Evolutionary conservation across 1,140 invertebrate species (phyloP), one percentile per base, ranked within the genome.

Genomic region (Dendroctonus ponderosae): DNA sequence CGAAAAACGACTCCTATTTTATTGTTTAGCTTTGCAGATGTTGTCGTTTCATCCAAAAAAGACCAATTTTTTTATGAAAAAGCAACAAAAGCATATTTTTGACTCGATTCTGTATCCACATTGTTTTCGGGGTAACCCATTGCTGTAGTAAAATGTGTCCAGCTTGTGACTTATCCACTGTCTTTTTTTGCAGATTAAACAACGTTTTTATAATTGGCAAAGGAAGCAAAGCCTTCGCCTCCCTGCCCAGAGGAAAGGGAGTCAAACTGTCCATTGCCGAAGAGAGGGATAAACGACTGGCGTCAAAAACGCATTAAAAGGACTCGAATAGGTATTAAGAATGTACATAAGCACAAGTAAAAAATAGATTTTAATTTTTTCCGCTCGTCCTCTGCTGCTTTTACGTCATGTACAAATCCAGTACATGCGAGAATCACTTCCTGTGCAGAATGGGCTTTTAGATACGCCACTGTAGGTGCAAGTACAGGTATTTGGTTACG

Each of bases 171-270:
- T 39, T 57, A 37, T 37, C 56, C 42, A 50, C 58, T 53, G 66
- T 68, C 11, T 70, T 71, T 75, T 77, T 77, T 76, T 85, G 71
- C 81, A 96, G 96, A 80, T 87, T 98, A 82, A 91, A 93, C 82
- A 98, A 99, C 80, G 95, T 99, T 63, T 99, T 99, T 85, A 93
- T 99, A 75, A 99, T 99, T 82, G 98, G 98, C 70, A 99, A 99
- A 82, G 96, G 95, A 74, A 92, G 87, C 75, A 98, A 98, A 82
- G 88, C 97, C 14, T 98, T 96, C 85, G 91, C 99, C 66, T 98
- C 96, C 61, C 86, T 99, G 73, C 97, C 98, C 72, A 89, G 90
- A 81, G 96, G 95, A 76, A 97, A 96, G 83, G 98, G 98, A 82
- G 89, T 99, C 69, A 96, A 96, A 75, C 86, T 99, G 71, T 90